A percentile compares a stretch with the other conserved stretches of the same genome.
phyloP scores from a whole-genome alignment of 2,888 invertebrate genomes.

The Phorcus lineatus region DNA sequence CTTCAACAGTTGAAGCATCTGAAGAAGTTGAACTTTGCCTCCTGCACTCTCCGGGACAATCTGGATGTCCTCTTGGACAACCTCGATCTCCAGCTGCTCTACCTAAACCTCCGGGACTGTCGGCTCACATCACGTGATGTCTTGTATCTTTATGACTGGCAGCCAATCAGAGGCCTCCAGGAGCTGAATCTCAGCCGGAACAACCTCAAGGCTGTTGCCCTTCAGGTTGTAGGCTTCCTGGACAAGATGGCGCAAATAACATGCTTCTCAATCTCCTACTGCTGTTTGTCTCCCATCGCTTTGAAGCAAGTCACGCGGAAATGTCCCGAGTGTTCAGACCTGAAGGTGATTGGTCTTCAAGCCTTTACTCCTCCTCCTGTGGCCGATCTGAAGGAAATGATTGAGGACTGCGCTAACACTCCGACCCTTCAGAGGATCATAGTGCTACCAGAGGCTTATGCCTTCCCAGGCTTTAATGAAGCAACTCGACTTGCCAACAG shows the following conservation, averaged over 20 bases:
- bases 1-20: conserved; percentile 47
- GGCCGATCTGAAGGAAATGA: conserved; percentile 50
- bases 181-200: conserved; percentile 69
- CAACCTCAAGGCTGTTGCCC: conserved; percentile 50
- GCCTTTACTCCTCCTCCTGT: conserved; percentile 61
- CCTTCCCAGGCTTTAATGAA: conserved; percentile 64
- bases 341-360: conserved; percentile 64
- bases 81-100: conserved; percentile 46
- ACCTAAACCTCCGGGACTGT: conserved; percentile 65
- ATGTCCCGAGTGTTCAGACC: conserved; percentile 46
- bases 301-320: conserved; percentile 51
- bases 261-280: conserved; percentile 62
- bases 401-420: conserved; percentile 54
- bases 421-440: conserved; percentile 59
- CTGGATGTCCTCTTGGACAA: conserved; percentile 48
- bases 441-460: conserved; percentile 65
- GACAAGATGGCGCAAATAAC: conserved; percentile 46
- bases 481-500: conserved; percentile 45
- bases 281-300: conserved; percentile 51
- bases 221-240: conserved; percentile 41
- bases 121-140: conserved; percentile 58
- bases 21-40: conserved; percentile 57
- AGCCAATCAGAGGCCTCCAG: conserved; percentile 42
- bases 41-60: conserved; percentile 59
- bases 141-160: conserved; percentile 57